Conservation (phyloP, 2,113 vertebrate genomes). For the Oryzias javanicus region DNA sequence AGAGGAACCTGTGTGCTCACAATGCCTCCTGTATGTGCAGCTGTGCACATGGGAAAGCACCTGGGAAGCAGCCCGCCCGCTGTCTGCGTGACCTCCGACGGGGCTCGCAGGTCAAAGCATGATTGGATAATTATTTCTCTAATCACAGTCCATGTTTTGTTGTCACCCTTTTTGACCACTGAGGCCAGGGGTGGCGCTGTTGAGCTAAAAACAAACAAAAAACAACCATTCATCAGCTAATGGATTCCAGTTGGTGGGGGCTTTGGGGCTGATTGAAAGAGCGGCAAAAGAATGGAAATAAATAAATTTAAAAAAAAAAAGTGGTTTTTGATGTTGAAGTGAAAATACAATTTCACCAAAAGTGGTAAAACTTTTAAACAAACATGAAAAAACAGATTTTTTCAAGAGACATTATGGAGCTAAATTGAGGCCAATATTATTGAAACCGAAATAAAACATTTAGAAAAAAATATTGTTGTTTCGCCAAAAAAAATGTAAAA, state of each 20-base stretch:
- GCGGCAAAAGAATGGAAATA: neutral
- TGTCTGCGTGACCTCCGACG: conserved; percentile 54
- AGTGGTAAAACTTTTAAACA: neutral
- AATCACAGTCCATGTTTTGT: conserved; percentile 62
- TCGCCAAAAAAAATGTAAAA: too few relatives aligned
- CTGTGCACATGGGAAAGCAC: conserved; percentile 57
- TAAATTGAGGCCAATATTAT: too few relatives aligned
- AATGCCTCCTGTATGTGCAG: conserved; percentile 44
- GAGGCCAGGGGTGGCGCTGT: conserved; percentile 50
- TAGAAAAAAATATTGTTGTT: too few relatives aligned
- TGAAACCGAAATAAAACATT: too few relatives aligned
- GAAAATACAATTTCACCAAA: too few relatives aligned
- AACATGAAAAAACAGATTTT: neutral
- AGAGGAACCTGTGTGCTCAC: conserved; percentile 42
- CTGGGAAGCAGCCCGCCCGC: conserved; percentile 45
- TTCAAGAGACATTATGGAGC: neutral
- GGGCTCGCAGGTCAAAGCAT: conserved; percentile 52
- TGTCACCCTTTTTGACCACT: conserved; percentile 28
- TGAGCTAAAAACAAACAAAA: conserved; percentile 68
- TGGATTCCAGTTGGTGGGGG: conserved; percentile 60
- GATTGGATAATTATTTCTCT: conserved; percentile 67
- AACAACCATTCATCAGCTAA: conserved; percentile 66
- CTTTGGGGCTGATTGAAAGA: conserved; percentile 17
- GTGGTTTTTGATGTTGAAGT: too few relatives aligned
- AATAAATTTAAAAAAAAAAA: too few relatives aligned